Percentiles rank a stretch among this genome's conserved stretches.
Conservation (phyloP, 2,113 vertebrate genomes). For the Boleophthalmus pectinirostris region DNA sequence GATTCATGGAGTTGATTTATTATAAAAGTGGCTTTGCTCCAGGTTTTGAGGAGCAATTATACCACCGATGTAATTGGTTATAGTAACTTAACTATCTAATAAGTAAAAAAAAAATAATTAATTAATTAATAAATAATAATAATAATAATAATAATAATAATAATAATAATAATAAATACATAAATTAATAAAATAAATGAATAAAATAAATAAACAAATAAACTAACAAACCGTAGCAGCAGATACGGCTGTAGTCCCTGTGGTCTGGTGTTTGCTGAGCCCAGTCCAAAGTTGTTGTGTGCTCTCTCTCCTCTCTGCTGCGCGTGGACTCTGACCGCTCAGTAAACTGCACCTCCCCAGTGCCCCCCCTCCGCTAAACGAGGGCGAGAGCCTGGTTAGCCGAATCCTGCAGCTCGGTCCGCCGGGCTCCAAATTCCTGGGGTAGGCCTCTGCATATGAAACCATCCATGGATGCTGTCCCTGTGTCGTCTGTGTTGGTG, state of each 20-base stretch:
- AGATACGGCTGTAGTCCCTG: neutral
- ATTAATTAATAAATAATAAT: no score
- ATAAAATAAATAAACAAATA: no score
- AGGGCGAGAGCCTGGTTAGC: constrained; percentile 99
- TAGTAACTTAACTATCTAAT: no score
- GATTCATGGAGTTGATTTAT: no score
- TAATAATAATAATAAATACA: no score
- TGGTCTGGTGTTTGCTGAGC: constrained; percentile 14
- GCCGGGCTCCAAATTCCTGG: constrained; percentile 99
- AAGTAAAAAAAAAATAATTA: neutral
- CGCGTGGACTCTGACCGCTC: constrained; percentile 85
- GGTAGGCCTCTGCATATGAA: constrained; percentile 93
- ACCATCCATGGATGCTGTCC: constrained; percentile 91
- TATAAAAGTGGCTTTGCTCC: no score
- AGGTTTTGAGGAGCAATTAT: no score
- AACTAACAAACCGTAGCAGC: neutral
- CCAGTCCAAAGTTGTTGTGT: constrained; percentile 64
- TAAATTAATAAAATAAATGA: no score
- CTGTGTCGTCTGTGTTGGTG: constrained; percentile 63
- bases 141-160: no score
- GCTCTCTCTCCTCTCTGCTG: constrained; percentile 94
- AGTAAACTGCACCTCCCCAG: constrained; percentile 99
- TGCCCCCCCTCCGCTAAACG: constrained; percentile 99
- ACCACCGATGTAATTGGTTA: no score
- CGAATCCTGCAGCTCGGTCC: constrained; percentile 99